phyloP scores from a whole-genome alignment of 1,140 invertebrate species.

The Drosophila lini region DNA sequence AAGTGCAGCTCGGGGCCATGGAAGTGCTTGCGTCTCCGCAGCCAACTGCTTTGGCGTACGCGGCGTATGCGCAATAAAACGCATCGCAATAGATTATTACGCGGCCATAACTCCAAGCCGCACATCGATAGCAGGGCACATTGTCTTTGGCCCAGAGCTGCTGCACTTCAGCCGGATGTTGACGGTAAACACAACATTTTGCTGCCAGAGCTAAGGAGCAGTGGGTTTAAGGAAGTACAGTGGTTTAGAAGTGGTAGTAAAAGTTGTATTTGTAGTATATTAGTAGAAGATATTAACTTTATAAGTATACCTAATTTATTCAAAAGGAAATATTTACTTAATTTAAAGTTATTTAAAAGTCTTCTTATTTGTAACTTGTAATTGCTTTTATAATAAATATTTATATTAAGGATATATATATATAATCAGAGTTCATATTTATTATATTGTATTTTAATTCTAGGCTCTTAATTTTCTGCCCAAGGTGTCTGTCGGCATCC shows the following conservation, averaged over 20 bases:
- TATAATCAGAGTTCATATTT: too few relatives aligned
- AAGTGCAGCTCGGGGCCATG: slow-evolving; percentile 60
- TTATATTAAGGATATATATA: not conserved
- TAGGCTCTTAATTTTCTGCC: not conserved
- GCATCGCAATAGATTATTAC: slow-evolving; percentile 79
- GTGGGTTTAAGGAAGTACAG: slow-evolving; percentile 11
- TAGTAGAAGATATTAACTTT: too few relatives aligned
- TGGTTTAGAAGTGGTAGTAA: too few relatives aligned
- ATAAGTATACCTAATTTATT: too few relatives aligned
- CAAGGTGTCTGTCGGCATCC: not conserved
- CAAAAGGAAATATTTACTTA: too few relatives aligned
- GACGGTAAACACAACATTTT: slow-evolving; percentile 73
- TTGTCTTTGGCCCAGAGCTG: slow-evolving; percentile 43
- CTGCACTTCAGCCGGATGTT: slow-evolving; percentile 57
- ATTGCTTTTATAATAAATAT: too few relatives aligned
- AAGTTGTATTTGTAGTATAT: too few relatives aligned
- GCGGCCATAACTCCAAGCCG: slow-evolving; percentile 56
- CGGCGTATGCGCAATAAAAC: slow-evolving; percentile 76
- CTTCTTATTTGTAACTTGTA: too few relatives aligned
- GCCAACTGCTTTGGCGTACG: slow-evolving; percentile 19
- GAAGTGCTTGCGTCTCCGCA: slow-evolving; percentile 17
- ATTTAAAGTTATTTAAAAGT: too few relatives aligned
- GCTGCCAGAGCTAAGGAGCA: slow-evolving; percentile 24
- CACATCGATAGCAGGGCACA: slow-evolving; percentile 58
- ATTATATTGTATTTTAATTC: not conserved